Evolutionary conservation across 2,888 invertebrate species (phyloP).

Genomic region (Crossocerus cetratus): DNA sequence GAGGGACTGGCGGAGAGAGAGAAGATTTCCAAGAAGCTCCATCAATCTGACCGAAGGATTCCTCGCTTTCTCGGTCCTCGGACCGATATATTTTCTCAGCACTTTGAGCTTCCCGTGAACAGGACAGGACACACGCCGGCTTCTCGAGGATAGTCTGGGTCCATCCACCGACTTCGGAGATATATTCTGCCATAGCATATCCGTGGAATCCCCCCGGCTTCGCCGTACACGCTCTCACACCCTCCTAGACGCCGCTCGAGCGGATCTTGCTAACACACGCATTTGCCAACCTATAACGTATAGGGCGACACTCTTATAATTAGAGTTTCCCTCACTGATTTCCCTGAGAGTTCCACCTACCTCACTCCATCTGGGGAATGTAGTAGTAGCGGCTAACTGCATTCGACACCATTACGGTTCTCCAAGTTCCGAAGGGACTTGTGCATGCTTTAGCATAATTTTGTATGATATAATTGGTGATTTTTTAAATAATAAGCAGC

Average conservation of each 20-base stretch:
- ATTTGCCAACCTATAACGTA: too few species aligned
- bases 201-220: conserved; percentile 40
- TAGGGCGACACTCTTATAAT: too few species aligned
- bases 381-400: too few species aligned
- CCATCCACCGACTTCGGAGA: conserved; percentile 41
- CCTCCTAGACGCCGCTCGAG: neutral
- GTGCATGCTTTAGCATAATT: too few species aligned
- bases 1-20: neutral
- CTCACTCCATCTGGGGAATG: too few species aligned
- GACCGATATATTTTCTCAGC: conserved; percentile 56
- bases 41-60: conserved; percentile 31
- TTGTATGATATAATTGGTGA: too few species aligned
- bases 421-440: too few species aligned
- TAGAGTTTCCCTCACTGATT: too few species aligned
- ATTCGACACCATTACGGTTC: too few species aligned
- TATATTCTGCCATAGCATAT: conserved; percentile 47
- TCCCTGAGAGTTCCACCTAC: too few species aligned
- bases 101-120: conserved; percentile 46
- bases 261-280: too few species aligned
- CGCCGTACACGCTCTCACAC: conserved; percentile 26
- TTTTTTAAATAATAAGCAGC: too few species aligned
- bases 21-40: conserved; percentile 24
- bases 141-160: conserved; percentile 39
- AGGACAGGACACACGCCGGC: conserved; percentile 34
- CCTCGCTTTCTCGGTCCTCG: conserved; percentile 18